Conservation (phyloP, 2,888 invertebrate genomes). For the Cephus sareptanus region DNA sequence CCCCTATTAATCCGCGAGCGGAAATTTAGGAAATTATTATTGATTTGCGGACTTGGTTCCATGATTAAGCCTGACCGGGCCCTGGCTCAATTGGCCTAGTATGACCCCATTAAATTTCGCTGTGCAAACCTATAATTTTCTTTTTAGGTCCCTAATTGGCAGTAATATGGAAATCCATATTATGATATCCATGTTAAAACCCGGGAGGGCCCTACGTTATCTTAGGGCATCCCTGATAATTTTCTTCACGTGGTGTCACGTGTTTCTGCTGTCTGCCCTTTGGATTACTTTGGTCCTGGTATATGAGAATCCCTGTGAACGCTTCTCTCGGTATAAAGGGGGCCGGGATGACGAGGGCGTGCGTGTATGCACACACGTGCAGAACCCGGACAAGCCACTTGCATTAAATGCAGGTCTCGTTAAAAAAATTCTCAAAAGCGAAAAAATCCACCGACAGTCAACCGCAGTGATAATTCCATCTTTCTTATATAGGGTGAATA, state of each 20-base stretch:
- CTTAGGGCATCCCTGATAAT: no score
- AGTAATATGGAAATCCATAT: no score
- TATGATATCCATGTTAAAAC: no score
- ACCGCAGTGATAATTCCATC: not conserved
- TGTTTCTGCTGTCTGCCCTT: not conserved
- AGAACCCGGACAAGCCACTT: conserved; percentile 8
- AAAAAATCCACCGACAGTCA: not conserved
- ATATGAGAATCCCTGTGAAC: not conserved
- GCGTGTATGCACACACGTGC: not conserved
- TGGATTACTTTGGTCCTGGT: not conserved
- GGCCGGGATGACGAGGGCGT: not conserved
- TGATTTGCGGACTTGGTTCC: no score
- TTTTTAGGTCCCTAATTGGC: no score
- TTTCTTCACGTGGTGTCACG: not conserved
- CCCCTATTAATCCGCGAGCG: no score
- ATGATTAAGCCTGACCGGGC: no score
- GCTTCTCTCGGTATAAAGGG: not conserved
- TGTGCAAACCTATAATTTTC: no score
- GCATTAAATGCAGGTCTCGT: conserved; percentile 21
- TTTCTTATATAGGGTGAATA: not conserved
- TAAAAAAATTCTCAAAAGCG: conserved; percentile 22
- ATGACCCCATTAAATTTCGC: no score
- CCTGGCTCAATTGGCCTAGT: no score
- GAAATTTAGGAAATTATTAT: no score
- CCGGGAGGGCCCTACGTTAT: no score